A percentile compares a stretch with the other conserved stretches of the same genome.
Conservation (phyloP, 2,797 vertebrate species). For the Melanitta fusca region DNA sequence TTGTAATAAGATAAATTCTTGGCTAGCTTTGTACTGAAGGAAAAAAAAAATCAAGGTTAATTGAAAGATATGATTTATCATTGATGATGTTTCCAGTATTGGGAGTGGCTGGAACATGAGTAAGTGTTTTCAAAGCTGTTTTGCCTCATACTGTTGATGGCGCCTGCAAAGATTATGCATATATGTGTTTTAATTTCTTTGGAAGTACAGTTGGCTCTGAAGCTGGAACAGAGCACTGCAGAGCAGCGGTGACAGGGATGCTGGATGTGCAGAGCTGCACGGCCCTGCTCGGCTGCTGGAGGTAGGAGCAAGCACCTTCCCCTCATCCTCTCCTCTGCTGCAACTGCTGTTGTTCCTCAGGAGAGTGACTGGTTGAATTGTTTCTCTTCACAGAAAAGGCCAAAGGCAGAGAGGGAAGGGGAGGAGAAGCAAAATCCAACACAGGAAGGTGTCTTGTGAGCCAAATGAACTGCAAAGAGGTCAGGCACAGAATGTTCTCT, state of each 20-base stretch:
- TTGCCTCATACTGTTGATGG: neutral
- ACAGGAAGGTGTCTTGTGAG: neutral
- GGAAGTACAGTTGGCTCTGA: neutral
- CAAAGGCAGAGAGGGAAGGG: neutral
- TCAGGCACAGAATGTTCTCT: neutral
- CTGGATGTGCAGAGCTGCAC: neutral
- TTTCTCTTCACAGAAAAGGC: neutral
- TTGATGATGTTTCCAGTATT: conserved; percentile 56
- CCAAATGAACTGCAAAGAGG: neutral
- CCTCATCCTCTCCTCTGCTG: neutral
- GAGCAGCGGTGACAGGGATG: neutral
- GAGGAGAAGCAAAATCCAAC: neutral
- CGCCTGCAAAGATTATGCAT: neutral
- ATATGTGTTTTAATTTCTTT: conserved; percentile 7
- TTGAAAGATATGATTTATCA: conserved; percentile 77
- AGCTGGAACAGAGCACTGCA: neutral
- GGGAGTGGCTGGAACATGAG: conserved; percentile 67
- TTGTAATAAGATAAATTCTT: conserved; percentile 47
- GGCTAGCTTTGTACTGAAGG: neutral
- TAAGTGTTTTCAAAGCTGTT: conserved; percentile 74
- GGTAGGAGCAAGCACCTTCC: neutral
- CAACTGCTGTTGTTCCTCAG: accelerated
- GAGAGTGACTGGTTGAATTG: neutral
- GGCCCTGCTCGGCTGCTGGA: neutral
- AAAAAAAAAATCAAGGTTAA: conserved; percentile 55